phyloP scores from a whole-genome alignment of 2,113 vertebrate species.

The Melanostigma gelatinosum region DNA sequence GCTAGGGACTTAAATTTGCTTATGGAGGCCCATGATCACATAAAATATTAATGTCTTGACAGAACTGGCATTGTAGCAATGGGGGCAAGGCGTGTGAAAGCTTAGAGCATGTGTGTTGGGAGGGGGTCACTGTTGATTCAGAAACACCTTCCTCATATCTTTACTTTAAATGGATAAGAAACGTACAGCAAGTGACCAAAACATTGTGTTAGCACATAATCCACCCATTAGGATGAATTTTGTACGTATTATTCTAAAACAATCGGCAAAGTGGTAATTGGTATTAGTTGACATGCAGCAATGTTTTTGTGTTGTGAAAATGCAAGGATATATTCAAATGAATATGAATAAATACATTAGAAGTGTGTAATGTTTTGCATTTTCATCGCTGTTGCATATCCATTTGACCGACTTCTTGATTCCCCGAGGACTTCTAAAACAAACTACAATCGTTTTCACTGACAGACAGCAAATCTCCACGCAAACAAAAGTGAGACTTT shows the following conservation, averaged over 20 bases:
- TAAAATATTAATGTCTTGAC: constrained; percentile 94
- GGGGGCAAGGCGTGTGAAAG: constrained; percentile 84
- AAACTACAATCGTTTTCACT: constrained; percentile 36
- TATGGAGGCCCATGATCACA: constrained; percentile 92
- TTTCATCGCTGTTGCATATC: constrained; percentile 47
- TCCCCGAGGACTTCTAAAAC: constrained; percentile 38
- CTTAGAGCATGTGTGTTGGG: constrained; percentile 26
- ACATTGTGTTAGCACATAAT: background rate
- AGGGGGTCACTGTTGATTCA: constrained; percentile 60
- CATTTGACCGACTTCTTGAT: constrained; percentile 69
- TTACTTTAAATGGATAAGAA: constrained; percentile 18
- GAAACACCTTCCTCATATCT: constrained; percentile 35
- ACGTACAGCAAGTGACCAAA: constrained; percentile 29
- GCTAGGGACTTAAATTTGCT: constrained; percentile 90
- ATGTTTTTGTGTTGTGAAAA: constrained; percentile 55
- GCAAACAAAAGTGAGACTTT: constrained; percentile 53
- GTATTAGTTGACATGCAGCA: constrained; percentile 48
- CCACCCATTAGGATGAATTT: constrained; percentile 28
- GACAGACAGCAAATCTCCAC: constrained; percentile 53
- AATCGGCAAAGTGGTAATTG: constrained; percentile 52
- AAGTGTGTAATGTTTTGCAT: constrained; percentile 57
- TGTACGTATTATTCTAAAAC: constrained; percentile 21
- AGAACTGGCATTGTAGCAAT: constrained; percentile 85
- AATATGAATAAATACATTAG: constrained; percentile 66
- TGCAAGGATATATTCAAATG: constrained; percentile 64